Percentiles rank a stretch among this genome's conserved stretches.
phyloP scores from a whole-genome alignment of 2,888 invertebrate genomes.

The Melinaea marsaeus region DNA sequence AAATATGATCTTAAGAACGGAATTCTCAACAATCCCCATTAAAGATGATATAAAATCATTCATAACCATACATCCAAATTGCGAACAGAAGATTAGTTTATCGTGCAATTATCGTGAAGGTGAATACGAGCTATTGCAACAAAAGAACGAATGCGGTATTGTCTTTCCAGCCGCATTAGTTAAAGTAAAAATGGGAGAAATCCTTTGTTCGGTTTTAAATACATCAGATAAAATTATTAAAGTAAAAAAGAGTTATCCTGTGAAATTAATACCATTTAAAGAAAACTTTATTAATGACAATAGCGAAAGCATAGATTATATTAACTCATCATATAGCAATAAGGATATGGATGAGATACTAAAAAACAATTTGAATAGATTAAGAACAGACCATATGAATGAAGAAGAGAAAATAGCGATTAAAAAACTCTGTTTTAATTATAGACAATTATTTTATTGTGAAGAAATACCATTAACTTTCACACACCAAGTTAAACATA shows the following conservation, averaged over 20 bases:
- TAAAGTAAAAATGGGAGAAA: too few relatives aligned
- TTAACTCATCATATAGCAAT: background rate
- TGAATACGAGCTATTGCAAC: too few relatives aligned
- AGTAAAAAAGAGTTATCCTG: constrained; percentile 5
- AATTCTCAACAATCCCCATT: too few relatives aligned
- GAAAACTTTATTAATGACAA: background rate
- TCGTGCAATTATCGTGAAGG: too few relatives aligned
- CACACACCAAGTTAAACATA: constrained; percentile 31
- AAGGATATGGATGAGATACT: background rate
- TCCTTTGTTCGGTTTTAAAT: too few relatives aligned
- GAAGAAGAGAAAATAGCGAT: constrained; percentile 23
- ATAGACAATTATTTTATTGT: constrained; percentile 35
- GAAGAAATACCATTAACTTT: constrained; percentile 31
- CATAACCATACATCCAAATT: too few relatives aligned
- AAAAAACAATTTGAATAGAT: constrained; percentile 17
- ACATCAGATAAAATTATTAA: constrained; percentile 9
- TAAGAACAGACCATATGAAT: constrained; percentile 28
- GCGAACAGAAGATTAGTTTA: too few relatives aligned
- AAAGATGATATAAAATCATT: too few relatives aligned
- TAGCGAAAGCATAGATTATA: too few relatives aligned
- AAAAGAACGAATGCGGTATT: too few relatives aligned
- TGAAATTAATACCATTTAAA: constrained; percentile 7
- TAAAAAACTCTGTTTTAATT: constrained; percentile 28
- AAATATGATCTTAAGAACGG: too few relatives aligned
- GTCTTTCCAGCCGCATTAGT: too few relatives aligned